Evolutionary conservation across 2,888 invertebrate species (phyloP).

Genomic region (Cantharis nigra): DNA sequence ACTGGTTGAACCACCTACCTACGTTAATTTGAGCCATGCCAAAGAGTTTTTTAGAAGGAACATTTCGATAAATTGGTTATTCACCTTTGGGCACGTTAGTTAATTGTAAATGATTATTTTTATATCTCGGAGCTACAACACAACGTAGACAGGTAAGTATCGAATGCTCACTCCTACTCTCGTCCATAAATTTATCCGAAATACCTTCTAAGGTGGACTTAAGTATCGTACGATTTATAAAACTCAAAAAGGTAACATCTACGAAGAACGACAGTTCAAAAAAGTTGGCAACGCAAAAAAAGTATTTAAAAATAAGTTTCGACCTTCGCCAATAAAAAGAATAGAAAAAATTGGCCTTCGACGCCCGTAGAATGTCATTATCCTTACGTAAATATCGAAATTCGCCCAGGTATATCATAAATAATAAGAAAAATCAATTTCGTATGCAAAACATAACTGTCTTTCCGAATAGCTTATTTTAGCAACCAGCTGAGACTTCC

Average conservation of each 20-base stretch:
- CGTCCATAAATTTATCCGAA: neutral
- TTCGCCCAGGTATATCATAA: neutral
- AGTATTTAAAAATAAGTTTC: neutral
- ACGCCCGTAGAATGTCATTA: neutral
- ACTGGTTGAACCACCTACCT: neutral
- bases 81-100: neutral
- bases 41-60: neutral
- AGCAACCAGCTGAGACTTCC: constrained; percentile 19
- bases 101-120: constrained; percentile 3
- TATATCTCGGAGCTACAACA: neutral
- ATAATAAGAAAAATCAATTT: neutral
- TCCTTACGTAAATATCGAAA: neutral
- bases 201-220: neutral
- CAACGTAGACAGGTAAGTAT: neutral
- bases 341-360: neutral
- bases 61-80: constrained; percentile 2
- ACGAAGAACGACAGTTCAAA: neutral
- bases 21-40: neutral
- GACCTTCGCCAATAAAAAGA: neutral
- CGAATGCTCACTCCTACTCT: neutral
- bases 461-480: constrained; percentile 14
- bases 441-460: constrained; percentile 18
- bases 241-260: neutral
- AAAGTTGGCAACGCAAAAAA: neutral
- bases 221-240: neutral